Base-by-base conservation (phyloP, 2,888 invertebrate genomes). In the Drosophila leonis region DNA sequence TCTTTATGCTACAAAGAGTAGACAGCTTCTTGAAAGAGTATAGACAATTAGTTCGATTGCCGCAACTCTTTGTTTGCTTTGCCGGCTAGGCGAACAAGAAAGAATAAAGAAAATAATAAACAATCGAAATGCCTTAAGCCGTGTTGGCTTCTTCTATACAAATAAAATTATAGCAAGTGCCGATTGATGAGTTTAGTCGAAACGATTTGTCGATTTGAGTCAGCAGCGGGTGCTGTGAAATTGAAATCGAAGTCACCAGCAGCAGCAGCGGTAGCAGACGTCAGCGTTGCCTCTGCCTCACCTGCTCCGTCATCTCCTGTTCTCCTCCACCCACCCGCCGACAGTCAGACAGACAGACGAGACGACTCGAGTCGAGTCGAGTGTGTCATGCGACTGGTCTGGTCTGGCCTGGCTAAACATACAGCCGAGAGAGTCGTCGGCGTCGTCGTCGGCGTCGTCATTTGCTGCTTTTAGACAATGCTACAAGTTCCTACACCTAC, bases 401-500 rank as follows among this genome's bases (percentile, higher is more conserved):
- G 60, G 85, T 75, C 70, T 82, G 73, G 73, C 72, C 75, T 57
- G 57, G 57, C 46, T 46, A 35, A 72, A 62, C 75, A 57, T 13
- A 31, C 8, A 49, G 44, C 57, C 67, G 65, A 65, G 75, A 59
- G 59, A 59, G 60, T 46, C 48, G 46, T 54, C 61, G 54, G 31
- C 63, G 70, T 52, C 61, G 64, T 37, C 57, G 78, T 60, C 55
- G 73, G 65, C 60, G 78, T 78, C 82, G 86, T 88, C 88, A 87
- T 83, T 80, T 78, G 83, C 80, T 81, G 84, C 74, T 88, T 87
- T 88, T 88, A 86, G 83, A 86, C 82, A 83, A 87, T 85, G 76
- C 80, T 81, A 78, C 75, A 80, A 87, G 87, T 84, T 84, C 87
- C 89, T 86, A 87, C 88, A 89, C 88, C 88, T 83, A 88, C 88